Conservation (phyloP, 2,113 vertebrate genomes). For the Orycteropus afer region DNA sequence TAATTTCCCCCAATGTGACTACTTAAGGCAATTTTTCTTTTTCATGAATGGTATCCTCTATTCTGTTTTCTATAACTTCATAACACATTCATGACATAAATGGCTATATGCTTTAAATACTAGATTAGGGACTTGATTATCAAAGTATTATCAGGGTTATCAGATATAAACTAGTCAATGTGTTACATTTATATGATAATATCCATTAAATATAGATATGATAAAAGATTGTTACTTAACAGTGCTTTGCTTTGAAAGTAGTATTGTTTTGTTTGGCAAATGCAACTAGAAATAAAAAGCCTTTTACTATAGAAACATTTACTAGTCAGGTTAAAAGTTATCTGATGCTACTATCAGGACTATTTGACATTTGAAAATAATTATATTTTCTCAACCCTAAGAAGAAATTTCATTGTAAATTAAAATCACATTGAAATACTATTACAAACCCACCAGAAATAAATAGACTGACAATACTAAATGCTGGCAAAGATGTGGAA, state of each 20-base stretch:
- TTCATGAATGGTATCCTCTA: background rate
- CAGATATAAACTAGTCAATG: background rate
- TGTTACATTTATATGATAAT: background rate
- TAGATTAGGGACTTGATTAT: background rate
- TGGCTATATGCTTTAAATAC: background rate
- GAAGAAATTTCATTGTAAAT: background rate
- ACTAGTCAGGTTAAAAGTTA: background rate
- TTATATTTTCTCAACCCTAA: background rate
- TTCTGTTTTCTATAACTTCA: background rate
- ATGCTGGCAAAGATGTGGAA: background rate
- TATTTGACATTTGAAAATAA: constrained; percentile 25
- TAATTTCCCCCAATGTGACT: background rate
- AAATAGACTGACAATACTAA: too few relatives aligned
- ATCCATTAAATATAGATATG: background rate
- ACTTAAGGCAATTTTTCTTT: background rate
- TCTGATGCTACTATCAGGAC: background rate
- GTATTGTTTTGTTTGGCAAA: constrained; percentile 5
- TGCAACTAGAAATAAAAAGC: background rate
- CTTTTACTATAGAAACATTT: background rate
- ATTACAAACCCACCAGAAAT: too few relatives aligned
- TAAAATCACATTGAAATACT: too few relatives aligned
- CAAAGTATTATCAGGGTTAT: background rate
- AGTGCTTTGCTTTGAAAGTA: constrained; percentile 10
- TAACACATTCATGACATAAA: background rate
- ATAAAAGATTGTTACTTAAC: background rate